Base-by-base conservation (phyloP, 2,113 vertebrate genomes). In the Sardina pilchardus region DNA sequence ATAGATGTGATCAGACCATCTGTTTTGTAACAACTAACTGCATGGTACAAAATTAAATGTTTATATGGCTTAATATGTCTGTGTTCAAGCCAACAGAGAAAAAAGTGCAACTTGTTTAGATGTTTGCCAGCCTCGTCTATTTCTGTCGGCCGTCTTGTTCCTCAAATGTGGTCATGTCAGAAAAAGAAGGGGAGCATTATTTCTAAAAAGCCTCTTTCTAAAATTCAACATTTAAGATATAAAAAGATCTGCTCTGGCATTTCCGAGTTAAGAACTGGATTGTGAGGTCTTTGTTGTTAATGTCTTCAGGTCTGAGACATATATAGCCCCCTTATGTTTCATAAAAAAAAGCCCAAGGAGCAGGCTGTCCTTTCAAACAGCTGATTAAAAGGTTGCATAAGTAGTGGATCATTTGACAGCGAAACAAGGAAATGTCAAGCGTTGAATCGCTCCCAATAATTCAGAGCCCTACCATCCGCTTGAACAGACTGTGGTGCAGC, bases 281-380 rank as follows among this genome's bases (percentile, higher is more conserved):
- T 36, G 71, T 16, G 71, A 16, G 71, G 14, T 36, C 30, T 78
- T 78, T 78, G 71, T 78, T 1, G 71, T 16, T 78, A 78, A 78
- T 78, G 71, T 36, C 71, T 17, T 78, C 3, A 78, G 71, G 71
- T 36, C 12, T 36, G 14, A 78, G 30, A 71, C n/a, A 78, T n/a
- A n/a, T n/a, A n/a, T 1, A 78, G 26, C 14, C 26, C 14, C 26
- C 36, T 78, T 78, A 34, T 78, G 71, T 78, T 34, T 34, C 30
- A 0, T 47, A 44, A 71, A 48, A 71, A 48, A 78, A 47, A 78
- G 39, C 83, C 67, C 67, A 1, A 75, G 83, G 63, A 84, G 30
- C 63, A 83, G 45, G 45, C 44, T 47, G 67, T 63, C 59, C 83
- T 84, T 84, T 84, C 24, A 78, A 78, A 84, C 44, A 84, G 83